Evolutionary conservation across 1,140 invertebrate genomes (phyloP), one percentile per base, ranked within the genome.

Genomic region (Phymorhynchus buccinoides): DNA sequence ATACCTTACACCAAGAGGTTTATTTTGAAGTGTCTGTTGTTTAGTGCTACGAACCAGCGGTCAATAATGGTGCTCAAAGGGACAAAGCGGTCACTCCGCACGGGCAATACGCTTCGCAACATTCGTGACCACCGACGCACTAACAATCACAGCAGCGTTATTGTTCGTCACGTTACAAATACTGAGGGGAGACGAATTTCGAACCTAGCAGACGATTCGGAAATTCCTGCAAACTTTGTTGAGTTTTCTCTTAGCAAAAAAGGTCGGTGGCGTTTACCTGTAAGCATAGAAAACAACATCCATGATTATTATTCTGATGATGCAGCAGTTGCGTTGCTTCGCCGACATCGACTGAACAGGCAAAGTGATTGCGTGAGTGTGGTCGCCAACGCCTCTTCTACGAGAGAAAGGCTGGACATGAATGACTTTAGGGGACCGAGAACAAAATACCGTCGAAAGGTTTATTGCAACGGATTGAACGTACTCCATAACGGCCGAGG

Each of bases 231-330:
- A 1, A 75, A 88, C 75, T 32, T 78, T 32, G 83, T 88, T 30
- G 62, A 68, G 1, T 88, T 84, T 75, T 88, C 87, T 0, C 85
- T 88, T 1, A 88, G 80, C 83, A 88, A 86, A 62, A 88, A 86
- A 75, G 85, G 85, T 35, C 41, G 87, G 66, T 88, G 87, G 87
- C 56, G 73, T 35, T n/a, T 88, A 9, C 85, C 87, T 2, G 52
- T 71, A 16, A 27, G 84, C 4, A 71, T 88, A 1, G 84, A 86
- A 79, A 30, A 84, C 22, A 48, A 86, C 3, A 83, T 86, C 44
- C 71, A 52, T 16, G 14, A 12, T 18, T 35, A 22, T 32, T 27
- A 52, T n/a, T n/a, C n/a, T 32, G 42, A 44, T 6, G 27, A 35
- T 18, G 42, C n/a, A 27, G 16, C 27, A 16, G 52, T 80, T 9